Evolutionary conservation across 2,888 invertebrate species (phyloP).

Genomic region (Autographa gamma): DNA sequence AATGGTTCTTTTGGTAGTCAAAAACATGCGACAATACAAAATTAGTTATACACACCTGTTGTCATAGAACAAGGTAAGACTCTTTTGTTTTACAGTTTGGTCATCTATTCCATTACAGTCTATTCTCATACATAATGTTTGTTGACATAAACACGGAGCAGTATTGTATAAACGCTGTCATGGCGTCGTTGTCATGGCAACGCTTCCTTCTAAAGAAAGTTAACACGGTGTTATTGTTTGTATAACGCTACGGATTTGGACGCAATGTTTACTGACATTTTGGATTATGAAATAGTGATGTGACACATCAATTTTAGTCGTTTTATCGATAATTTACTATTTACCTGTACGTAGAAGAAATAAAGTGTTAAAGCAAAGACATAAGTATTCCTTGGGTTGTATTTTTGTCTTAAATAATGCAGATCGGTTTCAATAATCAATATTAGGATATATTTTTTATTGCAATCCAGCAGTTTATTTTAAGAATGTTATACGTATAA

Average conservation of each 20-base stretch:
- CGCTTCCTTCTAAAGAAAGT: constrained; percentile 59
- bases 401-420: no score
- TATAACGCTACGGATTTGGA: constrained; percentile 40
- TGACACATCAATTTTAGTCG: background rate
- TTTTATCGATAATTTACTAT: background rate
- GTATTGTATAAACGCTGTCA: constrained; percentile 24
- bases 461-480: background rate
- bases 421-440: background rate
- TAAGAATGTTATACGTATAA: background rate
- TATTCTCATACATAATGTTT: constrained; percentile 19
- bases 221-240: constrained; percentile 58
- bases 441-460: background rate
- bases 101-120: constrained; percentile 1
- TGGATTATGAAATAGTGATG: constrained; percentile 39
- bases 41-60: no score
- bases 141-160: constrained; percentile 8
- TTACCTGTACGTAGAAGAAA: background rate
- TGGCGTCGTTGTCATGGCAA: constrained; percentile 5
- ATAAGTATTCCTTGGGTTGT: no score
- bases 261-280: constrained; percentile 29
- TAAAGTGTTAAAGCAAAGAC: background rate
- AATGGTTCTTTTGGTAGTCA: no score
- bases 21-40: no score
- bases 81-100: no score
- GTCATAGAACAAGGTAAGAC: no score